Base-by-base conservation (phyloP, 2,888 invertebrate species). In the Agrotis exclamationis region DNA sequence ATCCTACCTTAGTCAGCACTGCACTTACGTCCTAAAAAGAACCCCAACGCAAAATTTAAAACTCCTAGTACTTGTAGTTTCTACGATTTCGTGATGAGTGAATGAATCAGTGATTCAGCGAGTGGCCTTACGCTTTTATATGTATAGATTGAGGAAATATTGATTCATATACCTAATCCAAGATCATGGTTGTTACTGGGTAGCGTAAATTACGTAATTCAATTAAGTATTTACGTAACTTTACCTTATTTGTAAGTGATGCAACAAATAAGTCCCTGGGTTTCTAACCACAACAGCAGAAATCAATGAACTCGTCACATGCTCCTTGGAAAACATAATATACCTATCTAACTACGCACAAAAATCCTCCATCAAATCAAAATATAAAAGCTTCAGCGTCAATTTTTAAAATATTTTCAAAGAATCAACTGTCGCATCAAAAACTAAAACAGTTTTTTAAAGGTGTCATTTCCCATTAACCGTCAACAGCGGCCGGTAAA, bases 381-480 rank as follows among this genome's bases (percentile, higher is more conserved):
- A 70, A 22, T 33, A 60, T 44, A 74, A 50, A 63, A 56, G 11
- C 53, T 51, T 73, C n/a, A 22, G 3, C 58, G 39, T 39, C 39
- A 39, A 66, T 75, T 54, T 39, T 28, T 28, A 39, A n/a, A 64
- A 72, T 47, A 60, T 69, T 71, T 74, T 82, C 24, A 75, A 70
- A 71, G 60, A 74, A 67, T 70, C 54, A 75, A 69, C 65, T 59
- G 56, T 68, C 58, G 13, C 73, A 58, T 78, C 45, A 70, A 82
- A 76, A 74, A 78, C 72, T 67, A 64, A 82, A 78, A 80, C 70
- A 70, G 66, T 63, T 75, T 75, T 76, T 86, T 85, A 85, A 89
- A 91, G 86, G 87, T 91, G 90, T 90, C 91, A 89, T 89, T 89
- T 89, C 87, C 90, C 90, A 91, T 89, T 89, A 92, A 91, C 86